Conservation (phyloP, 37 sponge, comb jelly and placozoan species). For the Axinella damicornis region DNA sequence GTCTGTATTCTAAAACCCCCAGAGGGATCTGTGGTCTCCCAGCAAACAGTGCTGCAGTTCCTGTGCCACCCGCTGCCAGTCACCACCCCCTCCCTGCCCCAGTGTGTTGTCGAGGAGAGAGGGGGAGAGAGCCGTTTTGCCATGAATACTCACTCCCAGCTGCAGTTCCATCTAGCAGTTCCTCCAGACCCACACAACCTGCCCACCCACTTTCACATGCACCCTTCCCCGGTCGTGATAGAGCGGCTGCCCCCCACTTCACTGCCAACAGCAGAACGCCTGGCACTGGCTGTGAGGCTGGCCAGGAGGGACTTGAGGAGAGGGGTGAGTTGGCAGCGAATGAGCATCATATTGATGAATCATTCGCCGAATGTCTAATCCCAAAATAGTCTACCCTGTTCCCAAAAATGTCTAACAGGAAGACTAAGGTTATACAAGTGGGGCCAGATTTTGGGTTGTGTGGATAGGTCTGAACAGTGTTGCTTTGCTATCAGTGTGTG, state of each 20-base stretch:
- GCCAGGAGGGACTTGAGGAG: slow-evolving; percentile 49
- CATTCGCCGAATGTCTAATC: too few relatives aligned
- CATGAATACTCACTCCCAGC: slow-evolving; percentile 44
- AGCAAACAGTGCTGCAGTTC: slow-evolving; percentile 8
- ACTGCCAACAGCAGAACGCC: slow-evolving; percentile 19
- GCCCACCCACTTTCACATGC: slow-evolving; percentile 38
- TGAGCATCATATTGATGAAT: too few relatives aligned
- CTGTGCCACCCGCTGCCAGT: not conserved
- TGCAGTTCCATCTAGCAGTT: slow-evolving; percentile 50
- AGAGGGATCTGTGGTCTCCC: not conserved
- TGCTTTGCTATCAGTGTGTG: too few relatives aligned
- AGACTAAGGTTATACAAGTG: too few relatives aligned
- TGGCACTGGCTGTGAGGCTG: slow-evolving; percentile 65
- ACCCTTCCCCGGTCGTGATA: slow-evolving; percentile 66
- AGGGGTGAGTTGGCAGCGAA: not conserved
- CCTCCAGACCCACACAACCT: slow-evolving; percentile 21
- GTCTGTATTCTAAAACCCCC: too few relatives aligned
- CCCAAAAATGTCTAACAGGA: too few relatives aligned
- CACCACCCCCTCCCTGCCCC: slow-evolving; percentile 17
- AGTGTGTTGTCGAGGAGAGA: slow-evolving; percentile 18
- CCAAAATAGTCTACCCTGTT: too few relatives aligned
- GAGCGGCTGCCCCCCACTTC: slow-evolving; percentile 28
- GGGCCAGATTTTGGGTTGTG: too few relatives aligned
- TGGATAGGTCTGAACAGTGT: too few relatives aligned
- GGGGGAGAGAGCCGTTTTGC: slow-evolving; percentile 26